These are phyloP conservation scores for Euclidia mi DNA, from an alignment of 2,888 invertebrate genomes.

Conservation along the genomic window DNA sequence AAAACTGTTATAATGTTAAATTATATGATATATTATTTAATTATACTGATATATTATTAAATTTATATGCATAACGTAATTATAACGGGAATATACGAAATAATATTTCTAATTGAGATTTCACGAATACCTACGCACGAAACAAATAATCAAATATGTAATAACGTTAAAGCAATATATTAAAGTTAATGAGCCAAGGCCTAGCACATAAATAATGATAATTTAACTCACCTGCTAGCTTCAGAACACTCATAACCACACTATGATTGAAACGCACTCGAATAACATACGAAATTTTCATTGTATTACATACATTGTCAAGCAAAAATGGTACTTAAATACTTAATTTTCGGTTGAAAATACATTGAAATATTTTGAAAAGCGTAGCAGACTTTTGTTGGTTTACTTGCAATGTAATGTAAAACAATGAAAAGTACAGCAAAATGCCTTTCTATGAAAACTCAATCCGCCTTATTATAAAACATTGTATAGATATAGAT, in stretches of 20 bases:
- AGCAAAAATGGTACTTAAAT: constrained; percentile 23
- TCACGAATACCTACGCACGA: constrained; percentile 9
- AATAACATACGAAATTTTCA: constrained; percentile 24
- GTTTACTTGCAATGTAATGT: constrained; percentile 24
- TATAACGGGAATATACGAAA: background rate
- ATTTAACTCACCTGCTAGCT: constrained; percentile 24
- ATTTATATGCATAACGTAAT: no score
- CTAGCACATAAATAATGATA: constrained; percentile 14
- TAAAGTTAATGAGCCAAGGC: constrained; percentile 17
- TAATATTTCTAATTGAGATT: background rate
- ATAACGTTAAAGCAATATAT: constrained; percentile 12
- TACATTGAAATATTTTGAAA: no score
- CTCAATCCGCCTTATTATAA: no score
- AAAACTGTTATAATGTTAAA: no score
- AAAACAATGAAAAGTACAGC: constrained; percentile 26
- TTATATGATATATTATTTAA: no score
- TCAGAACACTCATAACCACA: constrained; percentile 38
- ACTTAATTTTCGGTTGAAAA: no score
- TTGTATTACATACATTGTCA: constrained; percentile 31
- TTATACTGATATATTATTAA: no score
- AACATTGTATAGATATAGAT: no score
- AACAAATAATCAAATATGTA: constrained; percentile 14
- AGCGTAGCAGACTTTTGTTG: no score
- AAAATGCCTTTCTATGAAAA: constrained; percentile 11
- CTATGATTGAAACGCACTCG: constrained; percentile 44